phyloP scores from a whole-genome alignment of 1,140 invertebrate genomes.

The Drosophila sproati region DNA sequence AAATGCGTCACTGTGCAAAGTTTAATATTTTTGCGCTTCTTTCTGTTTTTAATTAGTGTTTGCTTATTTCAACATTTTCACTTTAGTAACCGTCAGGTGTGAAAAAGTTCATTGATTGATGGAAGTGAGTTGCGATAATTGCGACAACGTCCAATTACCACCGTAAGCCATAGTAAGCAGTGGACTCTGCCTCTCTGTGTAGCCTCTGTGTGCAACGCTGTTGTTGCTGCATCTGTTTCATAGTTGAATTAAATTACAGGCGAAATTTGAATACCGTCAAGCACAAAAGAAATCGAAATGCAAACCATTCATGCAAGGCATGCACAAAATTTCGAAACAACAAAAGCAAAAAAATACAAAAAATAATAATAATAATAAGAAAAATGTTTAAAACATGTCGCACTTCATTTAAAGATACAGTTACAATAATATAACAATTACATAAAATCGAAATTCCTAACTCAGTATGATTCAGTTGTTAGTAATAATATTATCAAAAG shows the following conservation, averaged over 20 bases:
- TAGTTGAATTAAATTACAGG: conserved; percentile 47
- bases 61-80: not conserved
- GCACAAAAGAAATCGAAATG: conserved; percentile 66
- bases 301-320: conserved; percentile 65
- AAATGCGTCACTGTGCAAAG: not conserved
- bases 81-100: not conserved
- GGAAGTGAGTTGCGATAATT: conserved; percentile 27
- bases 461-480: conserved; percentile 2
- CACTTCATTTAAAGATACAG: conserved; percentile 26
- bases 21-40: not conserved
- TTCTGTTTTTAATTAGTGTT: not conserved
- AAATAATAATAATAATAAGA: conserved; percentile 16
- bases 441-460: not conserved
- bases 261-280: conserved; percentile 66
- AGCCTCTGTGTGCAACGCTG: not conserved
- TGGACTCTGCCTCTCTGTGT: not conserved
- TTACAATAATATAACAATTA: conserved; percentile 11
- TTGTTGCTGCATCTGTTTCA: conserved; percentile 10
- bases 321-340: conserved; percentile 34
- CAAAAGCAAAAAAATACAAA: conserved; percentile 6
- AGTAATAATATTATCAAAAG: not conserved
- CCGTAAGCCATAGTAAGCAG: conserved; percentile 5
- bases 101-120: conserved; percentile 68
- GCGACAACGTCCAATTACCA: conserved; percentile 5
- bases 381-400: conserved; percentile 38